A percentile compares a stretch with the other conserved stretches of the same genome.
Conservation (phyloP, 1,140 invertebrate species). For the Diprion similis region DNA sequence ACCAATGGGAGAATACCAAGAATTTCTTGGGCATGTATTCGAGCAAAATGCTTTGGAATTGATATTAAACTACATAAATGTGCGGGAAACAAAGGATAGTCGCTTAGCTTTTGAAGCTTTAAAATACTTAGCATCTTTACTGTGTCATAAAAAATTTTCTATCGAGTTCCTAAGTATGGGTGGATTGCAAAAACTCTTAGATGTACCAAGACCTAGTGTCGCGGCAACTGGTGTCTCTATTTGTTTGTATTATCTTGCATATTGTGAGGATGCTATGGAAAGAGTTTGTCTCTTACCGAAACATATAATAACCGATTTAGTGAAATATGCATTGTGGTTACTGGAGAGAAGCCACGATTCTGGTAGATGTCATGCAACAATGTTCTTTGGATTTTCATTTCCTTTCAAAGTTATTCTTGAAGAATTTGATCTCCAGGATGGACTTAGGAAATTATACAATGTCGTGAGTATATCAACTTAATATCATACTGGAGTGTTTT, state of each 20-base stretch:
- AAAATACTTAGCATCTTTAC: slow-evolving; percentile 89
- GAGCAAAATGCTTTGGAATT: slow-evolving; percentile 90
- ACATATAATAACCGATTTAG: slow-evolving; percentile 77
- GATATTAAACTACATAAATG: slow-evolving; percentile 90
- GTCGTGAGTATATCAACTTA: slow-evolving; percentile 68
- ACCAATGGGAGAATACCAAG: slow-evolving; percentile 96
- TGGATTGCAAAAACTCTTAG: slow-evolving; percentile 83
- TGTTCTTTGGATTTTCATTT: slow-evolving; percentile 96
- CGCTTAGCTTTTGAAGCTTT: slow-evolving; percentile 93
- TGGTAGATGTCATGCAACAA: slow-evolving; percentile 93
- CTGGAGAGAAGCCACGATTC: slow-evolving; percentile 96
- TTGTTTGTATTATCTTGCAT: slow-evolving; percentile 95
- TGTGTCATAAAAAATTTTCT: slow-evolving; percentile 98
- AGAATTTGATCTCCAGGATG: slow-evolving; percentile 92
- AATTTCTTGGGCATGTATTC: slow-evolving; percentile 91
- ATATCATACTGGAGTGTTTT: background rate
- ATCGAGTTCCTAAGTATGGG: slow-evolving; percentile 90
- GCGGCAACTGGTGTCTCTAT: slow-evolving; percentile 96
- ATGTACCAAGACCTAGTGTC: slow-evolving; percentile 90
- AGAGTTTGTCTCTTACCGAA: slow-evolving; percentile 87
- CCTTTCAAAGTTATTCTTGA: slow-evolving; percentile 91
- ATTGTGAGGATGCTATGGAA: slow-evolving; percentile 98
- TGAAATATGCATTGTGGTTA: slow-evolving; percentile 90
- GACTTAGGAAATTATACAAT: slow-evolving; percentile 91
- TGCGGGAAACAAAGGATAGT: slow-evolving; percentile 87